A percentile compares a stretch with the other conserved stretches of the same genome.
phyloP scores from a whole-genome alignment of 2,888 invertebrate species.

The Cryptus armator region DNA sequence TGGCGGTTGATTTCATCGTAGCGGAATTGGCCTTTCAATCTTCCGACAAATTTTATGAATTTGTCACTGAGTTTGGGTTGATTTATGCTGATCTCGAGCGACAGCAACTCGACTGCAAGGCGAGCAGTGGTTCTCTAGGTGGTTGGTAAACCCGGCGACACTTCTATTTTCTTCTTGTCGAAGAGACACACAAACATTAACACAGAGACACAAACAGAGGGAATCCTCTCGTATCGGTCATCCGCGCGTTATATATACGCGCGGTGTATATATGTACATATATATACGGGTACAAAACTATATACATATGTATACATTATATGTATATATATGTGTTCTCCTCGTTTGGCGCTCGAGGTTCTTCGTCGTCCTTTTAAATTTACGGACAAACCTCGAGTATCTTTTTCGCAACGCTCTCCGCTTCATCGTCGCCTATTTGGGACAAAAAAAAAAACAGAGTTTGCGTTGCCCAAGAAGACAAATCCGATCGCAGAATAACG shows the following conservation, averaged over 20 bases:
- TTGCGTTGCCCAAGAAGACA: neutral
- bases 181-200: conserved; percentile 46
- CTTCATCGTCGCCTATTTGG: conserved; percentile 10
- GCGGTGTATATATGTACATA: conserved; percentile 70
- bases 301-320: conserved; percentile 71
- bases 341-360: conserved; percentile 51
- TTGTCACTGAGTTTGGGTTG: conserved; percentile 94
- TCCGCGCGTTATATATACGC: conserved; percentile 40
- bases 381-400: conserved; percentile 53
- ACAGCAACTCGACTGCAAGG: conserved; percentile 96
- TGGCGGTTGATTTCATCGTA: conserved; percentile 94
- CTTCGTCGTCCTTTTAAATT: conserved; percentile 54
- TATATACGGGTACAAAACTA: conserved; percentile 65
- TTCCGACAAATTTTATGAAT: conserved; percentile 93
- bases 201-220: conserved; percentile 67
- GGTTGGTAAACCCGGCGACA: conserved; percentile 80
- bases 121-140: conserved; percentile 86
- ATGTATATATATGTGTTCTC: conserved; percentile 48
- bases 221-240: conserved; percentile 32
- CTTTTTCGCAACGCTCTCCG: conserved; percentile 32
- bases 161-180: conserved; percentile 62
- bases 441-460: neutral
- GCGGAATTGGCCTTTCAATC: conserved; percentile 96
- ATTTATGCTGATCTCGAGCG: conserved; percentile 90
- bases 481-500: neutral